Evolutionary conservation across 1,140 invertebrate species (phyloP), one percentile per base, ranked within the genome.

Genomic region (Drosophila pallidifrons): DNA sequence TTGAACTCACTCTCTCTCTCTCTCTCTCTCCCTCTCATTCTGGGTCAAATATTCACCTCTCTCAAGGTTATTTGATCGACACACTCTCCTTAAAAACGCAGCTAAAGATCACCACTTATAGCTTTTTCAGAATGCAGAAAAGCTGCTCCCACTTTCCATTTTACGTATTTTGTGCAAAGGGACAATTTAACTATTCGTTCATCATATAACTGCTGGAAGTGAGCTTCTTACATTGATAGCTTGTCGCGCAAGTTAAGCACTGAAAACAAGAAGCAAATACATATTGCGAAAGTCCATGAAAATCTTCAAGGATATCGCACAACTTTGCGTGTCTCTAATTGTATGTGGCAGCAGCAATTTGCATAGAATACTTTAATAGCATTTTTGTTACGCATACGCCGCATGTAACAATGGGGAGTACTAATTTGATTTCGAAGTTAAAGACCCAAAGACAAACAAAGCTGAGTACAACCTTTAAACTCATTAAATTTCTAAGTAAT

Each of bases 401-500:
- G 41, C 35, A 57, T 61, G 45, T 58, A 32, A 15, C 38, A 16
- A 49, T 20, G 51, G 10, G 70, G 43, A 11, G 15, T 25, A 57
- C 46, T 49, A 66, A 82, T 75, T 75, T 58, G 16, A 46, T 65
- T 72, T 57, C 30, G 10, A 64, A 32, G 7, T 47, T 20, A 5
- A 67, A 49, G 51, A 47, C 4, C 30, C 16, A 32, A 68, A 59
- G 45, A 63, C 16, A 41, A 64, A 41, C 10, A 30, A 65, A 43
- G 8, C n/a, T 30, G 25, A 16, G 7, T 8, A 43, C 41, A 76
- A 64, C 32, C 64, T 67, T 20, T 43, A 69, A 81, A 75, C 65
- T 79, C 57, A 81, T 76, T 75, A 46, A 73, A 81, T 81, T 72
- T 30, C 7, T 54, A 32, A 30, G 35, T 52, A 28, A 64, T 13